Conservation (phyloP, 2,888 invertebrate species). For the Trichacis sp. region DNA sequence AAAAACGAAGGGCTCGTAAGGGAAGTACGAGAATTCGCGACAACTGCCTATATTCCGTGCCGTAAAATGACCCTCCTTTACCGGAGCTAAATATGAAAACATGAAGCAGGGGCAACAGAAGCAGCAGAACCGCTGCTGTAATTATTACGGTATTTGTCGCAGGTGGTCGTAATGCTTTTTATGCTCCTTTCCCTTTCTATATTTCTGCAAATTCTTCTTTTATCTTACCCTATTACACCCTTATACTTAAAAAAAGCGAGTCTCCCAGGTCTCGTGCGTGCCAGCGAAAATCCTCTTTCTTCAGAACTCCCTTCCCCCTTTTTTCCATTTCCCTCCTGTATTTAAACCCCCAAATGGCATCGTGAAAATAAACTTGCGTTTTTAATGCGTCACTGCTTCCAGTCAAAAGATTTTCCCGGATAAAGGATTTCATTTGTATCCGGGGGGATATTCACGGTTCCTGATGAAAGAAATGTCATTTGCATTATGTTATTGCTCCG, state of each 20-base stretch:
- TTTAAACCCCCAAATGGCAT: slow-evolving; percentile 31
- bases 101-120: slow-evolving; percentile 23
- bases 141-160: slow-evolving; percentile 53
- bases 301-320: slow-evolving; percentile 14
- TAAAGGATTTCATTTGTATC: slow-evolving; percentile 6
- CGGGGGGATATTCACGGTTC: not conserved
- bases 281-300: slow-evolving; percentile 36
- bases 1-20: slow-evolving; percentile 1
- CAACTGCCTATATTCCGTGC: slow-evolving; percentile 25
- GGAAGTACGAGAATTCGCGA: slow-evolving; percentile 19
- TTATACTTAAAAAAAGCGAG: slow-evolving; percentile 32
- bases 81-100: slow-evolving; percentile 35
- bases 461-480: not conserved
- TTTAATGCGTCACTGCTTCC: slow-evolving; percentile 20
- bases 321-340: slow-evolving; percentile 18
- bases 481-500: not conserved
- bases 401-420: slow-evolving; percentile 4
- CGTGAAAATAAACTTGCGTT: slow-evolving; percentile 29
- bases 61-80: slow-evolving; percentile 16
- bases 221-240: slow-evolving; percentile 37
- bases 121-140: slow-evolving; percentile 35
- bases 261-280: slow-evolving; percentile 20
- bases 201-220: slow-evolving; percentile 36
- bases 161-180: slow-evolving; percentile 58
- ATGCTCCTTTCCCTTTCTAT: slow-evolving; percentile 36